A percentile compares a stretch with the other conserved stretches of the same genome.
Evolutionary conservation across 2,888 invertebrate species (phyloP).

Genomic region (Oxyscelio sp.): DNA sequence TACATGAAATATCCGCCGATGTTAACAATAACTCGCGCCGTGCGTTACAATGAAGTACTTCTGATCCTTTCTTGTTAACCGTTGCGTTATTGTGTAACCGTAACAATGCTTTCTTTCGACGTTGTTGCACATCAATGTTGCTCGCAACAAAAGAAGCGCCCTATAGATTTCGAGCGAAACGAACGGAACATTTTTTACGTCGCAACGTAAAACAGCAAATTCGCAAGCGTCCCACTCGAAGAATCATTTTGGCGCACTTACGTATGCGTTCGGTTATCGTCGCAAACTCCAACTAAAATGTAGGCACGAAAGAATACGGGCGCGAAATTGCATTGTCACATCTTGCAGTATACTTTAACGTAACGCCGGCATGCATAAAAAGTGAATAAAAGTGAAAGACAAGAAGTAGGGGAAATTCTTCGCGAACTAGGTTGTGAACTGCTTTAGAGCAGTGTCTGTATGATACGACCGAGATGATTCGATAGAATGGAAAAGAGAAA

Average conservation of each 20-base stretch:
- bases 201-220: slow-evolving; percentile 83
- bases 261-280: slow-evolving; percentile 34
- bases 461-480: background rate
- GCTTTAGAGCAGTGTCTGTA: slow-evolving; percentile 6
- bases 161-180: slow-evolving; percentile 41
- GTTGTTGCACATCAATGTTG: slow-evolving; percentile 33
- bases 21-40: slow-evolving; percentile 2
- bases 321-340: slow-evolving; percentile 83
- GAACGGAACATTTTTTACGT: slow-evolving; percentile 11
- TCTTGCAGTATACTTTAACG: slow-evolving; percentile 69
- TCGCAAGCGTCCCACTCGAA: slow-evolving; percentile 81
- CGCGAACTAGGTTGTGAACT: slow-evolving; percentile 36
- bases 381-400: slow-evolving; percentile 34
- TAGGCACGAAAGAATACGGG: slow-evolving; percentile 64
- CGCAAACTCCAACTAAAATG: slow-evolving; percentile 39
- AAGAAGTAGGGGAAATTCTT: slow-evolving; percentile 30
- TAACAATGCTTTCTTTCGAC: slow-evolving; percentile 29
- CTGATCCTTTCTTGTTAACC: slow-evolving; percentile 19
- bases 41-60: slow-evolving; percentile 27
- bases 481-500: slow-evolving; percentile 1
- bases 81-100: slow-evolving; percentile 22
- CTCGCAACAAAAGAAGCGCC: slow-evolving; percentile 23
- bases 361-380: slow-evolving; percentile 40
- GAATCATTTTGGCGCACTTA: slow-evolving; percentile 82
- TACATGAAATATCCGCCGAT: background rate